Conservation (phyloP, 2,888 invertebrate species). For the Drosophila mayaguana region DNA sequence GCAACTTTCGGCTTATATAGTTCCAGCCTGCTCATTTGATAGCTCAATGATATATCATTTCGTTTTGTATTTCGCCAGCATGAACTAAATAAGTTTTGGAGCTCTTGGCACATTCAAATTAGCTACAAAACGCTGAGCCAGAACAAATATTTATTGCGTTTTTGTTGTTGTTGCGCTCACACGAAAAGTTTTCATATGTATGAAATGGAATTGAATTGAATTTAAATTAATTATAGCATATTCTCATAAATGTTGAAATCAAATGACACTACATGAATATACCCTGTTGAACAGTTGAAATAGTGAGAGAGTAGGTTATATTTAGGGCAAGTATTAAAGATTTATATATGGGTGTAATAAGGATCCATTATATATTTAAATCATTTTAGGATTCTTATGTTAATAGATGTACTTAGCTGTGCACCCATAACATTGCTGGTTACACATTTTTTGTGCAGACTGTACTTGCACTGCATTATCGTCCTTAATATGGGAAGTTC, state of each 20-base stretch:
- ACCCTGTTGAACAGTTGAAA: not conserved
- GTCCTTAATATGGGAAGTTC: too few species aligned
- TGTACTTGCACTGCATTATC: too few species aligned
- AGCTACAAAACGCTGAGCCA: constrained; percentile 24
- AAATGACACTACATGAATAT: constrained; percentile 1
- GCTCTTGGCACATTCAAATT: constrained; percentile 30
- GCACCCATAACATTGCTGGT: too few species aligned
- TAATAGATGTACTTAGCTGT: too few species aligned
- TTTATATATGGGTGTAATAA: too few species aligned
- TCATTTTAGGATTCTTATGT: too few species aligned
- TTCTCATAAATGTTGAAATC: constrained; percentile 16
- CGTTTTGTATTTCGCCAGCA: constrained; percentile 15
- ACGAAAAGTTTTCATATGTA: constrained; percentile 2
- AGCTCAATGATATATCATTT: constrained; percentile 33
- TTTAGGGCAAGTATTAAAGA: too few species aligned
- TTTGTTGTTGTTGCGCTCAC: constrained; percentile 11
- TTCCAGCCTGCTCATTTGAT: constrained; percentile 23
- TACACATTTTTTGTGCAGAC: too few species aligned
- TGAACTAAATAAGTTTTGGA: constrained; percentile 22
- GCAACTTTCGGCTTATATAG: constrained; percentile 5
- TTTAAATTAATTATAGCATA: constrained; percentile 29
- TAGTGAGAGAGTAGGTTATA: not conserved
- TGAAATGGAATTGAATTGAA: constrained; percentile 37
- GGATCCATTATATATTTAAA: too few species aligned
- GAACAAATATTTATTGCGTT: constrained; percentile 20